Base-by-base conservation (phyloP, 2,888 invertebrate species). In the Eucriotettix oculatus region DNA sequence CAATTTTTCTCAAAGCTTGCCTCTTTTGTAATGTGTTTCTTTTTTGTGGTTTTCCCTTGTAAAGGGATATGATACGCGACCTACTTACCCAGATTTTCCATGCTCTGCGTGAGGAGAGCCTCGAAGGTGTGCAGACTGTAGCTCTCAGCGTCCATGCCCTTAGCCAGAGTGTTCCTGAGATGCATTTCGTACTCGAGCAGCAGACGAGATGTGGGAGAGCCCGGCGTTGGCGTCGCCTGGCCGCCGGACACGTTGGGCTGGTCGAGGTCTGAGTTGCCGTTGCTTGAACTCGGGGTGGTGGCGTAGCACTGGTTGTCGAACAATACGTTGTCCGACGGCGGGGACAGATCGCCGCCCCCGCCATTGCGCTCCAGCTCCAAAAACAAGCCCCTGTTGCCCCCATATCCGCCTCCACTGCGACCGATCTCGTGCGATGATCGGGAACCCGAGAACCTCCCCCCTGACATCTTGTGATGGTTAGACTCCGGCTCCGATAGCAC, bases 261-360 rank as follows among this genome's bases (percentile, higher is more conserved):
- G 72, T 90, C 90, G 74, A 90, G 86, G 74, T 91, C 91, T 44
- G 90, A 90, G 76, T 91, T 91, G 60, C 92, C 92, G 70, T 92
- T 92, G 71, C 92, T 92, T 58, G 93, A 92, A 69, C 92, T 92
- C 16, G 94, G 93, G 52, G 93, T 93, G 54, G 93, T 93, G 43
- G 93, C 93, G 75, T 94, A 93, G 77, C 93, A 93, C 73, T 91
- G 91, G 78, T 93, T 92, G 80, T 94, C 93, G 74, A 93, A 93
- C 78, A 91, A 87, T 65, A 90, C 90, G 75, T 91, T 90, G 75
- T 94, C 93, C 58, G 93, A 93, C 7, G 93, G 91, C 59, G 93
- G 93, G 1, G 92, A 92, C 66, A 79, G 75, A 68, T 81, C 82
- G 60, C 81, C 72, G 71, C 74, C 71, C 65, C 76, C 76, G 60